A percentile compares a stretch with the other conserved stretches of the same genome.
phyloP scores from a whole-genome alignment of 2,797 vertebrate genomes.

The Rhadinocentrus ornatus region DNA sequence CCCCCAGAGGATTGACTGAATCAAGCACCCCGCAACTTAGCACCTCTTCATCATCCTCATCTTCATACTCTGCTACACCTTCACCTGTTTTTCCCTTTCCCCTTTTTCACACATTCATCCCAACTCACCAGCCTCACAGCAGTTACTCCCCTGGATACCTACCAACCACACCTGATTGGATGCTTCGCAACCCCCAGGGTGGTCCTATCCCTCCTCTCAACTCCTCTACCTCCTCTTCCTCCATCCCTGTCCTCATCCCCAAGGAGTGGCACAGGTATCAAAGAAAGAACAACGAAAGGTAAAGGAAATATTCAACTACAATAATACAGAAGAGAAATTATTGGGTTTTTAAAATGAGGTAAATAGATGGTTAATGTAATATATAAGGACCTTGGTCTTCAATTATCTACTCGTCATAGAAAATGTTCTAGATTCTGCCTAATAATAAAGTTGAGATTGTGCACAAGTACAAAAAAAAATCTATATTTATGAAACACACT shows the following conservation, averaged over 20 bases:
- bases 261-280: constrained; percentile 93
- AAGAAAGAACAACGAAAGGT: constrained; percentile 92
- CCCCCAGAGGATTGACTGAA: constrained; percentile 39
- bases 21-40: constrained; percentile 76
- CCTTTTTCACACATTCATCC: constrained; percentile 83
- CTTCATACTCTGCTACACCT: constrained; percentile 79
- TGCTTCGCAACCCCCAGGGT: constrained; percentile 81
- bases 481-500: too few relatives aligned
- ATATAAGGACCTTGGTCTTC: not conserved
- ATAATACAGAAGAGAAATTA: too few relatives aligned
- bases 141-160: constrained; percentile 90
- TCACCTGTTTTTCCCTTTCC: constrained; percentile 83
- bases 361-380: not conserved
- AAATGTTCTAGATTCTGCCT: too few relatives aligned
- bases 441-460: too few relatives aligned
- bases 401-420: too few relatives aligned
- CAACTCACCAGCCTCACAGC: constrained; percentile 85
- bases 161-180: constrained; percentile 88
- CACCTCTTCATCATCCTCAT: constrained; percentile 79
- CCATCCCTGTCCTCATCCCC: constrained; percentile 80
- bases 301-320: constrained; percentile 45
- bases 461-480: too few relatives aligned
- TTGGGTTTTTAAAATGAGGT: not conserved
- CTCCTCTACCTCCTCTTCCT: constrained; percentile 55
- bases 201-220: constrained; percentile 75